phyloP scores from a whole-genome alignment of 1,140 invertebrate species.

The Papilio machaon region DNA sequence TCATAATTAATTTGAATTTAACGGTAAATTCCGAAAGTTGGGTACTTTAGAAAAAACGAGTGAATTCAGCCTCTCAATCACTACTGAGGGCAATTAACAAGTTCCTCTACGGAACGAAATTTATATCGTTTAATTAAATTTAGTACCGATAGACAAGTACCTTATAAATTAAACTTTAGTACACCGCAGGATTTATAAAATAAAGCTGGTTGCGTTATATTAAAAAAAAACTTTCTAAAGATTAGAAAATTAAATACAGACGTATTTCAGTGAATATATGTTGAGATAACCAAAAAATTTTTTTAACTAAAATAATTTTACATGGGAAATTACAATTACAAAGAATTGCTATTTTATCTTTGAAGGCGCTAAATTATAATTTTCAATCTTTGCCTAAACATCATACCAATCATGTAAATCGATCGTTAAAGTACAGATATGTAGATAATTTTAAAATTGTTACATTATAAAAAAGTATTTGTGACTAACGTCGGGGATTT shows the following conservation, averaged over 20 bases:
- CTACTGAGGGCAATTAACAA: constrained; percentile 31
- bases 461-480: neutral
- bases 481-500: neutral
- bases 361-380: neutral
- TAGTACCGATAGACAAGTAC: constrained; percentile 7
- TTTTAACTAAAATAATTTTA: neutral
- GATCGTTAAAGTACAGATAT: neutral
- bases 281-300: too few relatives aligned
- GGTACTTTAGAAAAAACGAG: constrained; percentile 20
- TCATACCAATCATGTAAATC: neutral
- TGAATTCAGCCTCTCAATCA: constrained; percentile 14
- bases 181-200: neutral
- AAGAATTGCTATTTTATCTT: neutral
- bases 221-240: too few relatives aligned
- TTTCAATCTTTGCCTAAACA: neutral
- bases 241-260: too few relatives aligned
- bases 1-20: constrained; percentile 2
- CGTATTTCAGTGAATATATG: too few relatives aligned
- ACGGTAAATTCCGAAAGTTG: constrained; percentile 7
- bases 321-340: neutral
- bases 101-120: constrained; percentile 27
- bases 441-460: neutral
- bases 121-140: constrained; percentile 33
- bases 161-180: constrained; percentile 4
- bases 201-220: too few relatives aligned